phyloP scores from a whole-genome alignment of 2,888 invertebrate species.

The Troides helena region DNA sequence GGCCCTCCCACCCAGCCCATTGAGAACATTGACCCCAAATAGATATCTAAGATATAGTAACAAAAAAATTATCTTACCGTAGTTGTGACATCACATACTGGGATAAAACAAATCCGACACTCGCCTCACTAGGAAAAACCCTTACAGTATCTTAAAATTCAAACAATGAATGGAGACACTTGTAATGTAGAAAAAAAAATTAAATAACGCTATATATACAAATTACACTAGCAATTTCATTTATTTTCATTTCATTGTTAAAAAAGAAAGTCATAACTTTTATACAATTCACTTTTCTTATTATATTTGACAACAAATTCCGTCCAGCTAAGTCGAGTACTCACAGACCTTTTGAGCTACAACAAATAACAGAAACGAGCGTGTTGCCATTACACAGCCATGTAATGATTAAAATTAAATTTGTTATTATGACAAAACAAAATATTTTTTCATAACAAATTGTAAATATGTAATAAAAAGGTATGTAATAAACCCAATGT shows the following conservation, averaged over 20 bases:
- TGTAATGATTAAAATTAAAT: neutral
- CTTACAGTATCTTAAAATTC: conserved; percentile 37
- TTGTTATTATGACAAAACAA: too few relatives aligned
- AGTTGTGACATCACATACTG: conserved; percentile 53
- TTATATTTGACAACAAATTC: conserved; percentile 27
- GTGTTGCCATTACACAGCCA: conserved; percentile 6
- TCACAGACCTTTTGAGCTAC: conserved; percentile 6
- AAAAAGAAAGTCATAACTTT: conserved; percentile 5
- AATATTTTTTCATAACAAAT: too few relatives aligned
- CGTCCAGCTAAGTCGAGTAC: conserved; percentile 6
- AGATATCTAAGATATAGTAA: conserved; percentile 36
- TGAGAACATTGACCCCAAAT: conserved; percentile 56
- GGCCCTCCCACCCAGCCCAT: conserved; percentile 40
- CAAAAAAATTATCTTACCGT: conserved; percentile 49
- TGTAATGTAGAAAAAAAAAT: neutral
- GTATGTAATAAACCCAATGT: too few relatives aligned
- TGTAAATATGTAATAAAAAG: too few relatives aligned
- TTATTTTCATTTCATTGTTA: conserved; percentile 7
- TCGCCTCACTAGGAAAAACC: conserved; percentile 42
- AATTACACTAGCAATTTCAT: neutral
- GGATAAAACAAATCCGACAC: conserved; percentile 37
- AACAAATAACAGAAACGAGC: neutral
- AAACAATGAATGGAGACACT: conserved; percentile 34
- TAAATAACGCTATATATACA: neutral
- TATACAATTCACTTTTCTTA: conserved; percentile 6